Conservation (phyloP, 2,888 invertebrate species). For the Lagria hirta region DNA sequence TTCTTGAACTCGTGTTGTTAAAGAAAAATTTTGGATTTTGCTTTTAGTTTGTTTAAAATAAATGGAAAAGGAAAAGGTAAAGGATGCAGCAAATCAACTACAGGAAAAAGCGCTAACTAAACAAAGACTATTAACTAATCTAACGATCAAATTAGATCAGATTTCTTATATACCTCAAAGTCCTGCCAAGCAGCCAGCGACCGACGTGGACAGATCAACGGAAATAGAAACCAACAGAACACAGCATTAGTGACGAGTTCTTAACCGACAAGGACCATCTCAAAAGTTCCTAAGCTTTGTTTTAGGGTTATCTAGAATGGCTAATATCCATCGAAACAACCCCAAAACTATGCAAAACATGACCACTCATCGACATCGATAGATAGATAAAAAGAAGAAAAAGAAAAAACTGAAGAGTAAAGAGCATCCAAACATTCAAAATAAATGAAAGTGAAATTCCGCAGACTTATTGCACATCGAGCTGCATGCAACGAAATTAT, state of each 20-base stretch:
- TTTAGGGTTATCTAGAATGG: conserved; percentile 43
- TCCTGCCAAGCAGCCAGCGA: conserved; percentile 73
- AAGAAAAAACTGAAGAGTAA: conserved; percentile 36
- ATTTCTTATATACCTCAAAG: conserved; percentile 73
- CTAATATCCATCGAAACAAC: conserved; percentile 24
- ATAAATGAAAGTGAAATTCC: conserved; percentile 26
- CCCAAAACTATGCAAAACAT: conserved; percentile 41
- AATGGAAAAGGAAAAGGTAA: conserved; percentile 20
- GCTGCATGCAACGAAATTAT: conserved; percentile 41
- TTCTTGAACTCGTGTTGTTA: conserved; percentile 24
- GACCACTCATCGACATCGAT: conserved; percentile 53
- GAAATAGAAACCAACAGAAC: conserved; percentile 61
- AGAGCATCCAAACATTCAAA: conserved; percentile 53
- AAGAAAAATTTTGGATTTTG: conserved; percentile 19
- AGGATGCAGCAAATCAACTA: conserved; percentile 49
- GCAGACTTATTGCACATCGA: conserved; percentile 36
- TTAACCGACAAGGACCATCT: conserved; percentile 80
- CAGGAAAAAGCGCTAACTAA: conserved; percentile 55
- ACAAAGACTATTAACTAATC: conserved; percentile 54
- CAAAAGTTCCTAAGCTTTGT: conserved; percentile 80
- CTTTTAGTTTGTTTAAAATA: conserved; percentile 11
- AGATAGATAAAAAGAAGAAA: conserved; percentile 34
- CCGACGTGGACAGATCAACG: conserved; percentile 59
- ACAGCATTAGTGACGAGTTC: conserved; percentile 62
- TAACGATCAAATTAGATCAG: conserved; percentile 54